Evolutionary conservation across 2,797 vertebrate species (phyloP).

Genomic region (Leuciscus waleckii): DNA sequence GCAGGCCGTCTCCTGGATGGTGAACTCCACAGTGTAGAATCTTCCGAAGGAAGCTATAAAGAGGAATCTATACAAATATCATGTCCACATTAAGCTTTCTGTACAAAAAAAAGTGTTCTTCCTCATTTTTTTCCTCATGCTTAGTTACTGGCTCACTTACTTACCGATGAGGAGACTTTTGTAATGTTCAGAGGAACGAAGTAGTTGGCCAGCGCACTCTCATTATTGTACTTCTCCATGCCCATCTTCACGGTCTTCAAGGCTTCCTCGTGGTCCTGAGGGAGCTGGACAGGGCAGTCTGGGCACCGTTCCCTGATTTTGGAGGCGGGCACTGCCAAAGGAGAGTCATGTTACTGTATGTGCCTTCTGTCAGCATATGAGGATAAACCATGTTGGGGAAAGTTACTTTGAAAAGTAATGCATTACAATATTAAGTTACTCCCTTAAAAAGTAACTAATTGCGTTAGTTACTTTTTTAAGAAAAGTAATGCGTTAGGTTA

Average conservation of each 20-base stretch:
- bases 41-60: constrained; percentile 47
- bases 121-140: background rate
- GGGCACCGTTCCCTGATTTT: constrained; percentile 53
- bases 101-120: background rate
- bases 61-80: background rate
- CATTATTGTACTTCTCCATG: constrained; percentile 75
- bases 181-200: constrained; percentile 70
- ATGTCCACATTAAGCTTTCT: background rate
- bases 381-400: background rate
- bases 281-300: constrained; percentile 59
- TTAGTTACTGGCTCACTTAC: background rate
- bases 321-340: constrained; percentile 64
- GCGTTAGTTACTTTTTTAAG: too few species aligned
- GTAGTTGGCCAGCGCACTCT: constrained; percentile 65
- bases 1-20: constrained; percentile 69
- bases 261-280: constrained; percentile 11
- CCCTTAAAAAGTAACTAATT: too few species aligned
- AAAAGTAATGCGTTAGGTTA: too few species aligned
- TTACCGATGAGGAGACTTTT: constrained; percentile 64
- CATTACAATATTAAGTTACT: too few species aligned
- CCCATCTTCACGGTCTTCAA: constrained; percentile 59
- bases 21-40: constrained; percentile 60
- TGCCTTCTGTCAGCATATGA: background rate
- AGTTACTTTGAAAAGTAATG: too few species aligned
- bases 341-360: constrained; percentile 20